These are phyloP conservation scores for Lithobates sylvaticus DNA, from an alignment of 2,797 vertebrate species.

Conservation along the genomic window DNA sequence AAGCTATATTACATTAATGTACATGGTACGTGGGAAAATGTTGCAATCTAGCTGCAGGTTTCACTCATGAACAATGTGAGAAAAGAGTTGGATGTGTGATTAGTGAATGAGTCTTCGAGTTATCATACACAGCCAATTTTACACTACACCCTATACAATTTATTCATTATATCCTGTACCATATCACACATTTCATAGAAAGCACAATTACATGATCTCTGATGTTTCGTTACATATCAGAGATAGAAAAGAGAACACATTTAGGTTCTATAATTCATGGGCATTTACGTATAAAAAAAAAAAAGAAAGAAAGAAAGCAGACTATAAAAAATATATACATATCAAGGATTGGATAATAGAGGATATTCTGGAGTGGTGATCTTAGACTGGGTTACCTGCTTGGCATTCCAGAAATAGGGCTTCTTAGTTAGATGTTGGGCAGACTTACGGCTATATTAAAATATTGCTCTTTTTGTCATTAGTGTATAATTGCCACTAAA, in stretches of 20 bases:
- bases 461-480: no score
- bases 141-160: not conserved
- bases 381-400: no score
- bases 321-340: no score
- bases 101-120: not conserved
- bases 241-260: not conserved
- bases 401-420: no score
- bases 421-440: no score
- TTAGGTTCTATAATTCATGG: not conserved
- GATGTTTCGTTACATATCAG: not conserved
- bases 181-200: not conserved
- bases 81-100: constrained; percentile 3
- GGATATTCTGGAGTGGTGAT: no score
- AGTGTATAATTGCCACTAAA: no score
- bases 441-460: no score
- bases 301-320: no score
- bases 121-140: not conserved
- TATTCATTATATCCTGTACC: not conserved
- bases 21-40: not conserved
- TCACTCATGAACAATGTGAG: constrained; percentile 15
- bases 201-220: not conserved
- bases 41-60: not conserved
- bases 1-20: not conserved
- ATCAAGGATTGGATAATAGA: no score
- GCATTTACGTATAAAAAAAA: no score